These are phyloP conservation scores for Hyla sarda DNA, from an alignment of 2,113 vertebrate species.

Conservation along the genomic window DNA sequence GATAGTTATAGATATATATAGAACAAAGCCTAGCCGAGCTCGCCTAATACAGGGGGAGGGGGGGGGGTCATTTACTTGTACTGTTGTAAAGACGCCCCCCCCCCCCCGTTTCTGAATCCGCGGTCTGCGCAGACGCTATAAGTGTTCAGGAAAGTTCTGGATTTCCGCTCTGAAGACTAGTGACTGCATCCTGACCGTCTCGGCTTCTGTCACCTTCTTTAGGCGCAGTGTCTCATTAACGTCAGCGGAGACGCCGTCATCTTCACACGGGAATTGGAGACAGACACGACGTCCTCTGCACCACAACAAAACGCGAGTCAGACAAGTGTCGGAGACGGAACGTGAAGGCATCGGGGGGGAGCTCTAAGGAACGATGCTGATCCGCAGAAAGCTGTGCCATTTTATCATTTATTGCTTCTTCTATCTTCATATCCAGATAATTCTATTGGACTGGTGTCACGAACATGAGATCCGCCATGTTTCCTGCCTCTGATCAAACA, in stretches of 20 bases:
- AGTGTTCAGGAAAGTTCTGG: too few relatives aligned
- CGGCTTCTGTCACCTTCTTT: not conserved
- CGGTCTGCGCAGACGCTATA: too few relatives aligned
- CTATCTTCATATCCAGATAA: not conserved
- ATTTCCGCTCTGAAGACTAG: too few relatives aligned
- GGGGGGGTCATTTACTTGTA: too few relatives aligned
- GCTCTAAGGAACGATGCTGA: not conserved
- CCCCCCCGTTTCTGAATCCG: too few relatives aligned
- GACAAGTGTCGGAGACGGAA: slow-evolving; percentile 73
- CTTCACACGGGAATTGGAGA: slow-evolving; percentile 87
- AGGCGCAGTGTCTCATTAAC: slow-evolving; percentile 98
- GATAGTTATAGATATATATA: too few relatives aligned
- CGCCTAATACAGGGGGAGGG: too few relatives aligned
- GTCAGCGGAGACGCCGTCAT: slow-evolving; percentile 95
- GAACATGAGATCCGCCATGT: not conserved
- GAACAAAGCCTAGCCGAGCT: too few relatives aligned
- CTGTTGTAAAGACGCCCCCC: too few relatives aligned
- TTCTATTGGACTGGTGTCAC: not conserved
- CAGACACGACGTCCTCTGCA: slow-evolving; percentile 72
- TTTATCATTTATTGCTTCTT: not conserved
- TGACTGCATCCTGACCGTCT: too few relatives aligned
- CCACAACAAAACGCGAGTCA: slow-evolving; percentile 69
- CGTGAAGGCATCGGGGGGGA: slow-evolving; percentile 67
- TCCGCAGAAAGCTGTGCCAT: not conserved
- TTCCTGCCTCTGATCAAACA: not conserved